phyloP scores from a whole-genome alignment of 2,113 vertebrate species.

The Morone chrysops region DNA sequence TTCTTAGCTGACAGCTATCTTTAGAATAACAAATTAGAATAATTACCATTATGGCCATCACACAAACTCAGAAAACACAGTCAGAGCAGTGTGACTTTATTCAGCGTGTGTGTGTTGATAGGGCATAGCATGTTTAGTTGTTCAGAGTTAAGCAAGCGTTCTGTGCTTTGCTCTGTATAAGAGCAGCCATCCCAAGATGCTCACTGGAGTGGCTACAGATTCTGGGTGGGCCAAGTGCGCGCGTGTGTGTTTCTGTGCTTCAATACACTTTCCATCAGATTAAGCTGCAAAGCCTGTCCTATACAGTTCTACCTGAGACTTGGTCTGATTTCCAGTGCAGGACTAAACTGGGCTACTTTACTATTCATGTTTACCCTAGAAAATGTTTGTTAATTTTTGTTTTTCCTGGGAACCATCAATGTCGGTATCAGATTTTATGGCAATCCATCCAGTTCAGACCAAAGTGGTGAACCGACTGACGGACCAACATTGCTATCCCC shows the following conservation, averaged over 20 bases:
- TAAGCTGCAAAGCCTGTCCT: slow-evolving; percentile 59
- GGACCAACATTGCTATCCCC: background rate
- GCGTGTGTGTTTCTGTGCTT: slow-evolving; percentile 43
- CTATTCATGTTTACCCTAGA: slow-evolving; percentile 1
- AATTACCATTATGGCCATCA: slow-evolving; percentile 10
- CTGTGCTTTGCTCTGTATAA: slow-evolving; percentile 23
- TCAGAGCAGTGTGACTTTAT: background rate
- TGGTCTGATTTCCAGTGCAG: slow-evolving; percentile 28
- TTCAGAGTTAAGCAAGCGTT: slow-evolving; percentile 19
- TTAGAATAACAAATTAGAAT: slow-evolving; percentile 19
- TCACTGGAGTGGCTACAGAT: slow-evolving; percentile 66
- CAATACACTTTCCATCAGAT: slow-evolving; percentile 71
- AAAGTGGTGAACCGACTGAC: background rate
- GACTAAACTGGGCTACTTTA: slow-evolving; percentile 29
- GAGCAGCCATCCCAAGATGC: slow-evolving; percentile 60
- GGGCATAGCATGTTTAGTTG: slow-evolving; percentile 31
- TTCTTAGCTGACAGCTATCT: slow-evolving; percentile 31
- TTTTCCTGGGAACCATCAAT: background rate
- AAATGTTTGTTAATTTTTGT: background rate
- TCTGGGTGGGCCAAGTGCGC: slow-evolving; percentile 59
- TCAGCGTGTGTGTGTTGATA: slow-evolving; percentile 9
- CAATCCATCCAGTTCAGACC: background rate
- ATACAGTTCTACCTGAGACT: slow-evolving; percentile 41
- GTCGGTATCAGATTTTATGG: background rate
- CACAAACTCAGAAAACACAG: background rate